phyloP scores from a whole-genome alignment of 1,140 invertebrate species.

The Drosophila miranda region DNA sequence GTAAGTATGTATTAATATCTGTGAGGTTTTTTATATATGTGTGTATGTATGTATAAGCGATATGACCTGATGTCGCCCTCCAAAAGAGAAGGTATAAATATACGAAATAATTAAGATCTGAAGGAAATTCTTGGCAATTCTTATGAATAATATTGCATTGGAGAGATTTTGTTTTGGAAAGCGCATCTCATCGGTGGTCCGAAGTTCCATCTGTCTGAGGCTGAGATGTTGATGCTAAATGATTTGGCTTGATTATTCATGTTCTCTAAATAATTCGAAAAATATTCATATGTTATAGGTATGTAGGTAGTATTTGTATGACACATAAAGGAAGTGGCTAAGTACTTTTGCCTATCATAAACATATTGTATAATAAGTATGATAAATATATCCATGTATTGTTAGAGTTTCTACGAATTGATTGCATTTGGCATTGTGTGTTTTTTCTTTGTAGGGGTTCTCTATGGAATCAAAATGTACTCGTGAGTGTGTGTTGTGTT shows the following conservation, averaged over 20 bases:
- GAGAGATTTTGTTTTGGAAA: no score
- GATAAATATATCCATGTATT: slow-evolving; percentile 16
- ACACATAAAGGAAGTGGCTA: slow-evolving; percentile 1
- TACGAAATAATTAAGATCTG: no score
- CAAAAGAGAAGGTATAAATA: no score
- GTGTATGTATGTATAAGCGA: slow-evolving; percentile 6
- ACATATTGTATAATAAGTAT: slow-evolving; percentile 12
- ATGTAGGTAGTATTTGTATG: slow-evolving; percentile 4
- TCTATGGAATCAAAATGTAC: no score
- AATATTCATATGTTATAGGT: slow-evolving; percentile 22
- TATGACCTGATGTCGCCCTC: no score
- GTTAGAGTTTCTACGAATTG: slow-evolving; percentile 40
- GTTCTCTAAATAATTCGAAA: slow-evolving; percentile 23
- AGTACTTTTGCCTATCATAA: slow-evolving; percentile 21
- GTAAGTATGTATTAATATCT: slow-evolving; percentile 27
- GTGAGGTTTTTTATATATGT: slow-evolving; percentile 7
- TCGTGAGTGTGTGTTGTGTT: slow-evolving; percentile 9
- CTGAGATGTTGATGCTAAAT: background rate
- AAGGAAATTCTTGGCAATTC: no score
- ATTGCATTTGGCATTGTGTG: slow-evolving; percentile 54
- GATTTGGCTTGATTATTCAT: slow-evolving; percentile 7
- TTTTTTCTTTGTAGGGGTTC: slow-evolving; percentile 8
- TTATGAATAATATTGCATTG: no score
- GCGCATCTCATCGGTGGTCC: no score
- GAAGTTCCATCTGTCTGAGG: no score